Evolutionary conservation across 2,113 vertebrate genomes (phyloP).

Genomic region (Catagonus wagneri): DNA sequence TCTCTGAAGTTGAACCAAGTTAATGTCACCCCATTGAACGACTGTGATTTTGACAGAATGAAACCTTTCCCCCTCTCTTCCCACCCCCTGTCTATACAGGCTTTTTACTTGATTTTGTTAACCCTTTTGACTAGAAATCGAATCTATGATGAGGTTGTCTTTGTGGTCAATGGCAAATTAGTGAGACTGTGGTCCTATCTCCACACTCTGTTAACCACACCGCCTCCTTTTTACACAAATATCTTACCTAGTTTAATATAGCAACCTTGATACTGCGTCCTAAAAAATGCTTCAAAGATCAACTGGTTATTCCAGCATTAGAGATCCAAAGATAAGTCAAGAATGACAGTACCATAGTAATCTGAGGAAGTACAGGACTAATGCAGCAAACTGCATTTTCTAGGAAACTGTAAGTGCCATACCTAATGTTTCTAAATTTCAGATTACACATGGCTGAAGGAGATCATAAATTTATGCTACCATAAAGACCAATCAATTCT

Average conservation of each 20-base stretch:
- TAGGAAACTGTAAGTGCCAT: neutral
- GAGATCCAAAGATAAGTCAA: neutral
- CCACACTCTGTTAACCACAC: neutral
- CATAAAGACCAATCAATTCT: neutral
- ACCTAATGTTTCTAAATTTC: neutral
- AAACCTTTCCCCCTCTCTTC: neutral
- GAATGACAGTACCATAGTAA: neutral
- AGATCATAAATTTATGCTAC: conserved; percentile 32
- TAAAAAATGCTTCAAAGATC: neutral
- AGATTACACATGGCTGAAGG: neutral
- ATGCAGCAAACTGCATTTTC: neutral
- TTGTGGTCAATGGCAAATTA: neutral
- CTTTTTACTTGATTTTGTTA: neutral
- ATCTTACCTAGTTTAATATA: neutral
- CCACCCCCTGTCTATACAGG: neutral
- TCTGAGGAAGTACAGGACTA: neutral
- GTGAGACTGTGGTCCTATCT: neutral
- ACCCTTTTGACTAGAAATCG: neutral
- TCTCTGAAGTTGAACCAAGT: neutral
- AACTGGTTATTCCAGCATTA: neutral
- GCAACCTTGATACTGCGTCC: neutral
- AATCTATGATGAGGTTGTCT: neutral
- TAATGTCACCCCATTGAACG: neutral
- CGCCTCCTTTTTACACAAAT: neutral
- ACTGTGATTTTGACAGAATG: neutral